Evolutionary conservation across 2,797 vertebrate species (phyloP).

Genomic region (Eremophila alpestris): DNA sequence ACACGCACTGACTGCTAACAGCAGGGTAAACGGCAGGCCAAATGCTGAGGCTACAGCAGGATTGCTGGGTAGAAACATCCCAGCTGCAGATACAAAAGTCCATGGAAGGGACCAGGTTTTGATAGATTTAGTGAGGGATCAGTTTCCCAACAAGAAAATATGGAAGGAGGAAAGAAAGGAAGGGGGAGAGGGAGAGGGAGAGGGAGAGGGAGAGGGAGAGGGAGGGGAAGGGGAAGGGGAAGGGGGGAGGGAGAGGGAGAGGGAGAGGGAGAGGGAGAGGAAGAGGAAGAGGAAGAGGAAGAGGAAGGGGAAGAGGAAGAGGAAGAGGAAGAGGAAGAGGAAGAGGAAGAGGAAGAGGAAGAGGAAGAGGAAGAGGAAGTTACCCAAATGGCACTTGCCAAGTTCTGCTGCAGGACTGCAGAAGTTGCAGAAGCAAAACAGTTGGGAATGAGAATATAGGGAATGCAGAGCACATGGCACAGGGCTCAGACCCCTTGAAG

Average conservation of each 20-base stretch:
- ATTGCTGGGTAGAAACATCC: not conserved
- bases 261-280: too few relatives aligned
- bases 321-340: too few relatives aligned
- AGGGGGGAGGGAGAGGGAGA: too few relatives aligned
- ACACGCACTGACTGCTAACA: not conserved
- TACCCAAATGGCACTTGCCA: not conserved
- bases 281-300: too few relatives aligned
- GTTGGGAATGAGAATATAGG: not conserved
- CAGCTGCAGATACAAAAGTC: not conserved
- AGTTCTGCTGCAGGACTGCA: not conserved
- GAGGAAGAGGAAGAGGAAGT: too few relatives aligned
- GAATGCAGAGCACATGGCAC: rapidly evolving
- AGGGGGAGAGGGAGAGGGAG: too few relatives aligned
- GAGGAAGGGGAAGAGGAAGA: too few relatives aligned
- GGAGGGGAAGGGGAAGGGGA: too few relatives aligned
- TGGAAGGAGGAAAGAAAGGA: not conserved
- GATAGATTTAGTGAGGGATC: not conserved
- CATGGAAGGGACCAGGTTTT: not conserved
- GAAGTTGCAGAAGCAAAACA: not conserved
- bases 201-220: too few relatives aligned
- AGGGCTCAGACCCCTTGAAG: not conserved
- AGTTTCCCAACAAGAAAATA: not conserved
- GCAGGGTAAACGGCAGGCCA: not conserved
- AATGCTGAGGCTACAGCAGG: not conserved
- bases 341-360: too few relatives aligned